Evolutionary conservation across 2,113 vertebrate genomes (phyloP).

Genomic region (Panurus biarmicus): DNA sequence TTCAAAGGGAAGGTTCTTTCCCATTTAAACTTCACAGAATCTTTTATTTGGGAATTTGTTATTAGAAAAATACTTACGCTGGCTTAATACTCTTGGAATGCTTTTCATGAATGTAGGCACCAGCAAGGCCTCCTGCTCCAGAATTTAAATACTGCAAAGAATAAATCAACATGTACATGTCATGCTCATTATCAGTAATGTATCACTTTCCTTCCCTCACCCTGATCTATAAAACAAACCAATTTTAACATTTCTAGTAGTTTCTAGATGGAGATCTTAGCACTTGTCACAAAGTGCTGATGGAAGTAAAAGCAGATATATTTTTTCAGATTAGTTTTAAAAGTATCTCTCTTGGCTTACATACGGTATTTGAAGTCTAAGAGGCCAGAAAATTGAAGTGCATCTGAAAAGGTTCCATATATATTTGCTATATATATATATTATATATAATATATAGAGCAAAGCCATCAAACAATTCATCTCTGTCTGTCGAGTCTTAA

Average conservation of each 20-base stretch:
- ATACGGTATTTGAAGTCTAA: background rate
- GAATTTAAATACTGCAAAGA: constrained; percentile 88
- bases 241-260: background rate
- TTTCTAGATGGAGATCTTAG: background rate
- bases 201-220: background rate
- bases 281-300: background rate
- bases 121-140: constrained; percentile 88
- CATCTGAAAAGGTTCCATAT: background rate
- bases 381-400: background rate
- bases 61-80: constrained; percentile 73
- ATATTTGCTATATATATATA: background rate
- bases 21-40: background rate
- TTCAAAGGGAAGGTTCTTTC: background rate
- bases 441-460: background rate
- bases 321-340: background rate
- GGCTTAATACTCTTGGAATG: constrained; percentile 79
- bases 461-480: background rate
- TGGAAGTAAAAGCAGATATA: background rate
- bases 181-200: background rate
- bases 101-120: constrained; percentile 87
- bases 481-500: rapidly evolving
- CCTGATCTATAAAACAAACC: background rate
- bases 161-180: background rate
- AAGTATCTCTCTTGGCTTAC: background rate
- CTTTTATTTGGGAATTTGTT: background rate